A percentile compares a stretch with the other conserved stretches of the same genome.
Evolutionary conservation across 2,113 vertebrate genomes (phyloP).

Genomic region (Orthonyx spaldingii): DNA sequence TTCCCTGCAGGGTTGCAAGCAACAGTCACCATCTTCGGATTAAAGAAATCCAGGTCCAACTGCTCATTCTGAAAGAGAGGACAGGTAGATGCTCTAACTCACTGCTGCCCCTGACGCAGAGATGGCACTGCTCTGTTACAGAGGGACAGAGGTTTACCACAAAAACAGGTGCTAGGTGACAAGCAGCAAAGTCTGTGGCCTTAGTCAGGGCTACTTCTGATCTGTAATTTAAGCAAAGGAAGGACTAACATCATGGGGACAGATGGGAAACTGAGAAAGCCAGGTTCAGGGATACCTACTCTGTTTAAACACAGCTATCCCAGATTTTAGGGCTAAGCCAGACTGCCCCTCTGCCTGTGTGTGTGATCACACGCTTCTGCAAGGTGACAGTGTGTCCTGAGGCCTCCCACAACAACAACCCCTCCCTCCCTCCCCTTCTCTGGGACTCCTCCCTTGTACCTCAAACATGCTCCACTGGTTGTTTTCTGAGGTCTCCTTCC

Average conservation of each 20-base stretch:
- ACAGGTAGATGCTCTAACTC: background rate
- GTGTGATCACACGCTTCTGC: background rate
- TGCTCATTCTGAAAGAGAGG: constrained; percentile 62
- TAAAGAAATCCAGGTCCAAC: constrained; percentile 76
- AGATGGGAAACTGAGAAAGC: background rate
- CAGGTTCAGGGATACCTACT: background rate
- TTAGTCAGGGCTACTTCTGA: constrained; percentile 19
- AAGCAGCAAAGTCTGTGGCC: constrained; percentile 13
- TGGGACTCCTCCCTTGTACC: constrained; percentile 55
- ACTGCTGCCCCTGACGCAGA: background rate
- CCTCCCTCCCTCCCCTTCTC: background rate
- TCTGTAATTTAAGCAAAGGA: constrained; percentile 36
- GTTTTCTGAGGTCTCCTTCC: constrained; percentile 66
- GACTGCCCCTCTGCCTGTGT: background rate
- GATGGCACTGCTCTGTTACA: background rate
- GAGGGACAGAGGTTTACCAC: background rate
- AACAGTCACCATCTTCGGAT: constrained; percentile 42
- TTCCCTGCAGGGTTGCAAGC: constrained; percentile 42
- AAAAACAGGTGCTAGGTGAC: background rate
- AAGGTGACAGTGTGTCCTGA: background rate
- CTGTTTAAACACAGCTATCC: background rate
- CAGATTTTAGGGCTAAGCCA: background rate
- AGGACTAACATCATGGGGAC: background rate
- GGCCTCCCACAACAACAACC: background rate
- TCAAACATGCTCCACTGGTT: constrained; percentile 74